phyloP scores from a whole-genome alignment of 2,113 vertebrate species.

The Cephalopterus ornatus region DNA sequence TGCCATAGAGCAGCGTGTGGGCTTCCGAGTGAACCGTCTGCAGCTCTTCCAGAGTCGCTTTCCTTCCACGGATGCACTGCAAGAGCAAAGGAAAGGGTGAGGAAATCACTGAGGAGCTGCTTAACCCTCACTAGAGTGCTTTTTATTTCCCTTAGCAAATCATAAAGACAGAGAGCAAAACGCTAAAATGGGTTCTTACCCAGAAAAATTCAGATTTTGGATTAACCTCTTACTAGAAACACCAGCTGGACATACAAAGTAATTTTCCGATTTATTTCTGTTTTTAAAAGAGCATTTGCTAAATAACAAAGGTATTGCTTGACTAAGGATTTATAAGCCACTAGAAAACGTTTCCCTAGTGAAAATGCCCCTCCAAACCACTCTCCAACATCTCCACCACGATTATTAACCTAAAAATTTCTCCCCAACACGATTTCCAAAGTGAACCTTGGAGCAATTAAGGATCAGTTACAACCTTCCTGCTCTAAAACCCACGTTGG shows the following conservation, averaged over 20 bases:
- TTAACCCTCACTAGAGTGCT: background rate
- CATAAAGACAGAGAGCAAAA: background rate
- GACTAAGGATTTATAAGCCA: background rate
- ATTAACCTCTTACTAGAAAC: background rate
- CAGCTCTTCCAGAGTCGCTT: conserved; percentile 94
- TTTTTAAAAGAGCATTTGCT: background rate
- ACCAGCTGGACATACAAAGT: background rate
- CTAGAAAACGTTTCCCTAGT: background rate
- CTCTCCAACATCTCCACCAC: accelerated
- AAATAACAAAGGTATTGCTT: background rate
- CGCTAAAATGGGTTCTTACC: background rate
- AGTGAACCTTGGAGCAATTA: background rate
- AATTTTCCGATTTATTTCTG: background rate
- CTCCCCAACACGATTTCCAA: background rate
- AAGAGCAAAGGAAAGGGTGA: background rate
- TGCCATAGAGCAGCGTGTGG: conserved; percentile 91
- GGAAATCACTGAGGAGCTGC: background rate
- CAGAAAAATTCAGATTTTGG: background rate
- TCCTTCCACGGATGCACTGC: conserved; percentile 92
- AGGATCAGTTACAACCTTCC: background rate
- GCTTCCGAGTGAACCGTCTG: conserved; percentile 94
- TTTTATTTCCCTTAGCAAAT: background rate
- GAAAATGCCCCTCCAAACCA: background rate
- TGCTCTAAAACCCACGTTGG: background rate
- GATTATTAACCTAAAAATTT: background rate